Evolutionary conservation across 2,113 vertebrate species (phyloP), one percentile per base, ranked within the genome.

Genomic region (Scomber japonicus): DNA sequence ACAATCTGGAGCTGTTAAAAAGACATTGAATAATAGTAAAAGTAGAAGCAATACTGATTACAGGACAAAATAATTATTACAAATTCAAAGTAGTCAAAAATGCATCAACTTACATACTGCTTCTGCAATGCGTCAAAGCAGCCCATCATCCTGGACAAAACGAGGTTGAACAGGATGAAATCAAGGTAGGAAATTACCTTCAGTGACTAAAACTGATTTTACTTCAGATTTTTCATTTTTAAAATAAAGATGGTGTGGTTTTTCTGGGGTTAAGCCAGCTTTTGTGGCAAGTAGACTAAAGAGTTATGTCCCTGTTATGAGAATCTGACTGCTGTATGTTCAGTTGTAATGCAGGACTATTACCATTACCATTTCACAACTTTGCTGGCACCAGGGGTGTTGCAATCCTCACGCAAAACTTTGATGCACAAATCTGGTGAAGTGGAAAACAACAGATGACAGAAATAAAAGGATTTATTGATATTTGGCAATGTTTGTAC

Each of bases 121-220:
- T 94, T 99, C 90, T 99, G 96, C 78, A 99, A 89, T 75, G 97
- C 98, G 93, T 99, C 97, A 24, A 98, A 99, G 89, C 97, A 97
- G 79, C 98, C 98, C 87, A 97, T 94, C 94, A 99, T 95, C 98
- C 97, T 99, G 79, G 82, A 93, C 90, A 90, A 88, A 61, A 51
- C 59, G 2, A 49, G 35, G 13, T 30, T 48, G 1, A 45, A 54
- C 1, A 49, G 11, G 4, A 3, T 24, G 14, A 70, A 54, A 10
- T 46, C 40, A 54, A 11, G 14, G 10, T 3, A 50, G n/a, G 12
- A 70, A 59, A 79, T 19, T 4, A 48, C 12, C 50, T 24, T 15
- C 5, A 21, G 30, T 10, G 21, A 15, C 49, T 14, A 35, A 51
- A 3, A 17, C 45, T 60, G 6, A 57, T 62, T 44, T 80, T 14